Percentiles rank a stretch among this genome's conserved stretches.
Conservation (phyloP, 2,888 invertebrate genomes). For the Ichneumoninae sp. region DNA sequence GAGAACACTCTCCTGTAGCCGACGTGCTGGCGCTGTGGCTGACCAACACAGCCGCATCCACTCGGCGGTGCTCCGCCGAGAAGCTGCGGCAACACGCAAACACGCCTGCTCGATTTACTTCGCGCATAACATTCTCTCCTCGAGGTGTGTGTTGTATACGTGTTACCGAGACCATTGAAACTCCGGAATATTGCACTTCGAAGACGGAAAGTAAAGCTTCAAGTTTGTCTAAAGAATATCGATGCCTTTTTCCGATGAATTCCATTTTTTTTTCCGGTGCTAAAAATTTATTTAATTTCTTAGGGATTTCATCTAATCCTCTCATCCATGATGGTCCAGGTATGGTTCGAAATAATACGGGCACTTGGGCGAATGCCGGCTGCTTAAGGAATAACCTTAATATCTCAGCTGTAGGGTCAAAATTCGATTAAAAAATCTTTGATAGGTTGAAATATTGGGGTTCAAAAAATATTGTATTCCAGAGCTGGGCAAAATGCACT, state of each 20-base stretch:
- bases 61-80: constrained; percentile 40
- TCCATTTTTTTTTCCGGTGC: constrained; percentile 3
- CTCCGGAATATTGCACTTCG: constrained; percentile 36
- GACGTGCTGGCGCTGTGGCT: constrained; percentile 56
- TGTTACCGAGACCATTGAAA: constrained; percentile 33
- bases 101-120: constrained; percentile 49
- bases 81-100: constrained; percentile 32
- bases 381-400: background rate
- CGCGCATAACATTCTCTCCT: constrained; percentile 70
- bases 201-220: constrained; percentile 45
- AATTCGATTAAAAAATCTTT: background rate
- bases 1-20: constrained; percentile 62
- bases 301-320: background rate
- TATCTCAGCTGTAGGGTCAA: background rate
- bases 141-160: constrained; percentile 64
- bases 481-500: too few species aligned
- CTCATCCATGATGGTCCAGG: too few species aligned
- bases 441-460: background rate
- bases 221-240: constrained; percentile 8
- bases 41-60: constrained; percentile 62
- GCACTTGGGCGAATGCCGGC: too few species aligned
- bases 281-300: background rate
- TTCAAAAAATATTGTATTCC: background rate
- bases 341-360: too few species aligned
- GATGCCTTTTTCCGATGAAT: constrained; percentile 9